Percentiles rank a stretch among this genome's conserved stretches.
phyloP scores from a whole-genome alignment of 2,797 vertebrate genomes.

The Tympanoctomys barrerae region DNA sequence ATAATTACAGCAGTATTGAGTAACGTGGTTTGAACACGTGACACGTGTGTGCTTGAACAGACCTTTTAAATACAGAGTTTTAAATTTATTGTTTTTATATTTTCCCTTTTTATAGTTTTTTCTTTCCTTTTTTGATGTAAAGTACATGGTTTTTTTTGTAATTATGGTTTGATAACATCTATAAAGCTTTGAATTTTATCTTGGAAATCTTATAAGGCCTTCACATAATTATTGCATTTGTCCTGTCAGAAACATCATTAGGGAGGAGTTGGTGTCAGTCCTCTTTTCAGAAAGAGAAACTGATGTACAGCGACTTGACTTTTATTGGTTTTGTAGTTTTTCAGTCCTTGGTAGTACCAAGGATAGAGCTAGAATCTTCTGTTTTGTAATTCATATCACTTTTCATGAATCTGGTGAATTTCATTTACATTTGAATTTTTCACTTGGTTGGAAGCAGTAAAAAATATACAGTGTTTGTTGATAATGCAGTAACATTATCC shows the following conservation, averaged over 20 bases:
- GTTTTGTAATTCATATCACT: constrained; percentile 71
- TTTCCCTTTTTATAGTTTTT: constrained; percentile 1
- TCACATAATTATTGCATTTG: constrained; percentile 50
- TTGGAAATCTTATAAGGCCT: constrained; percentile 47
- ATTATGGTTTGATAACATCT: constrained; percentile 27
- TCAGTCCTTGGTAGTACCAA: constrained; percentile 38
- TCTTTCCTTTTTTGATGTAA: constrained; percentile 31
- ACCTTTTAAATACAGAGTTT: constrained; percentile 62
- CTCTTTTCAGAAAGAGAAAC: constrained; percentile 57
- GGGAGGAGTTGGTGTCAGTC: constrained; percentile 42
- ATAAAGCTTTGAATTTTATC: constrained; percentile 3
- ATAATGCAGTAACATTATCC: constrained; percentile 41
- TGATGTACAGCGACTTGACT: not conserved
- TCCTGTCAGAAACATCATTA: constrained; percentile 31
- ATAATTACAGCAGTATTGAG: constrained; percentile 70
- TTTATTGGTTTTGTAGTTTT: constrained; percentile 3
- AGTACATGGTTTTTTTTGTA: constrained; percentile 7
- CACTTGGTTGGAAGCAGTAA: constrained; percentile 66
- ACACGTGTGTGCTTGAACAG: constrained; percentile 51
- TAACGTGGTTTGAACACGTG: constrained; percentile 24
- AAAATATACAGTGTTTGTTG: constrained; percentile 64
- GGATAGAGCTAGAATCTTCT: constrained; percentile 26
- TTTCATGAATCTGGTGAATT: constrained; percentile 72
- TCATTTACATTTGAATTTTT: constrained; percentile 72
- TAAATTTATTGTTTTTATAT: not conserved